Evolutionary conservation across 2,888 invertebrate genomes (phyloP).

Genomic region (Atrina japonica): DNA sequence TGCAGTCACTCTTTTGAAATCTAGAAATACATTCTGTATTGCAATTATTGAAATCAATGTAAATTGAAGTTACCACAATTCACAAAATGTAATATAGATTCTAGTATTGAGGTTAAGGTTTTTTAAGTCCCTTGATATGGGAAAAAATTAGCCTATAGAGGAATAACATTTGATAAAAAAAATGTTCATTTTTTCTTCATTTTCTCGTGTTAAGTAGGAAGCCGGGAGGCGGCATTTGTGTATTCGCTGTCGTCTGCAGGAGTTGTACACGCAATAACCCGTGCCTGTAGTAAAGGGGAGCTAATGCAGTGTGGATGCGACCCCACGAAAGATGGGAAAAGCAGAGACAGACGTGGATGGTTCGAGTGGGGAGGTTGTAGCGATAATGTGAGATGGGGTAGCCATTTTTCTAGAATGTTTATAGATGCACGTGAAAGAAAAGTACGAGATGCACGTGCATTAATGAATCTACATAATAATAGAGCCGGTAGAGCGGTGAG

Average conservation of each 20-base stretch:
- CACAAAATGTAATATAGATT: too few relatives aligned
- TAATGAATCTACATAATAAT: slow-evolving; percentile 99
- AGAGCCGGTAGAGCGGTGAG: slow-evolving; percentile 96
- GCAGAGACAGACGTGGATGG: slow-evolving; percentile 66
- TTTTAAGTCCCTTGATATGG: too few relatives aligned
- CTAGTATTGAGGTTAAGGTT: too few relatives aligned
- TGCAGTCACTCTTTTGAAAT: too few relatives aligned
- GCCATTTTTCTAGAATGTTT: slow-evolving; percentile 94
- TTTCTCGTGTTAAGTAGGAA: slow-evolving; percentile 77
- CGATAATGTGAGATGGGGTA: slow-evolving; percentile 78
- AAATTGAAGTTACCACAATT: too few relatives aligned
- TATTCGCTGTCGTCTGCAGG: slow-evolving; percentile 84
- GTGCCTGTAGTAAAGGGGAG: slow-evolving; percentile 95
- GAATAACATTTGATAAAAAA: too few relatives aligned
- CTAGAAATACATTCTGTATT: too few relatives aligned
- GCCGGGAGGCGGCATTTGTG: slow-evolving; percentile 83
- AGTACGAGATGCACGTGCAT: slow-evolving; percentile 85
- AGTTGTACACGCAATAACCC: slow-evolving; percentile 93
- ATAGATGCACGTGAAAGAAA: slow-evolving; percentile 92
- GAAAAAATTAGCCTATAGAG: too few relatives aligned
- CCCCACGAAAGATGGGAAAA: slow-evolving; percentile 71
- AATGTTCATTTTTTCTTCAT: too few relatives aligned
- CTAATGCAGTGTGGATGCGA: slow-evolving; percentile 93
- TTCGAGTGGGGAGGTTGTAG: slow-evolving; percentile 93
- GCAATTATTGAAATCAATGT: too few relatives aligned